Conservation (phyloP, 2,113 vertebrate species). For the Myotis davidii region DNA sequence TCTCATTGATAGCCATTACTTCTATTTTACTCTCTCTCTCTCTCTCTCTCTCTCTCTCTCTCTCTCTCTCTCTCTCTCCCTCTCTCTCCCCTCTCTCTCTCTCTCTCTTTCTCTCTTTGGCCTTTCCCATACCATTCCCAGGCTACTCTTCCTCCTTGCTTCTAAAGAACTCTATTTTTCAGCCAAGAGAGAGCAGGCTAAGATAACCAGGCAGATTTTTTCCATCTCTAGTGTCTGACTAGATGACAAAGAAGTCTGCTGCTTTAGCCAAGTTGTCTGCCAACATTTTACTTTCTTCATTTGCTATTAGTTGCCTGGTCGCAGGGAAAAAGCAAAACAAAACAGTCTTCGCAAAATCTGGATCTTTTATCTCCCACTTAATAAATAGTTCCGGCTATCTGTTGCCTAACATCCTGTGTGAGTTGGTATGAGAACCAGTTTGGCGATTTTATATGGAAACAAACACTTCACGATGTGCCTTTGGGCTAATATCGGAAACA, state of each 20-base stretch:
- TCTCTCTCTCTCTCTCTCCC: neutral
- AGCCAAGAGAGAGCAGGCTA: conserved; percentile 47
- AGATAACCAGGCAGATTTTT: conserved; percentile 53
- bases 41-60: neutral
- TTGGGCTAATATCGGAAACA: neutral
- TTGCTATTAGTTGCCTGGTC: conserved; percentile 44
- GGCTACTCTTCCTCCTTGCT: neutral
- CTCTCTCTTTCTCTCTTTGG: too few relatives aligned
- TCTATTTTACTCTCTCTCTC: neutral
- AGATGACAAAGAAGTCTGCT: conserved; percentile 66
- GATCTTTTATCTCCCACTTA: conserved; percentile 18
- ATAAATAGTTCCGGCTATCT: conserved; percentile 65
- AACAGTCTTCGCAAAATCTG: conserved; percentile 47
- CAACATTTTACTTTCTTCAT: conserved; percentile 52
- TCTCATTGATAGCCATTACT: neutral
- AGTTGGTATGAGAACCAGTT: conserved; percentile 35
- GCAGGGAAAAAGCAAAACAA: conserved; percentile 49
- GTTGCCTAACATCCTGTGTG: conserved; percentile 52
- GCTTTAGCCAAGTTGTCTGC: conserved; percentile 53
- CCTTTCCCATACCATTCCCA: too few relatives aligned
- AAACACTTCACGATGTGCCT: neutral
- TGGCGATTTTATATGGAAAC: conserved; percentile 10
- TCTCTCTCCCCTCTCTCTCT: too few relatives aligned
- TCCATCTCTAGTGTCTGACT: conserved; percentile 40
- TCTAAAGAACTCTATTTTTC: conserved; percentile 19